Percentiles rank a stretch among this genome's conserved stretches.
phyloP scores from a whole-genome alignment of 2,797 vertebrate genomes.

The Serranus cabrilla region DNA sequence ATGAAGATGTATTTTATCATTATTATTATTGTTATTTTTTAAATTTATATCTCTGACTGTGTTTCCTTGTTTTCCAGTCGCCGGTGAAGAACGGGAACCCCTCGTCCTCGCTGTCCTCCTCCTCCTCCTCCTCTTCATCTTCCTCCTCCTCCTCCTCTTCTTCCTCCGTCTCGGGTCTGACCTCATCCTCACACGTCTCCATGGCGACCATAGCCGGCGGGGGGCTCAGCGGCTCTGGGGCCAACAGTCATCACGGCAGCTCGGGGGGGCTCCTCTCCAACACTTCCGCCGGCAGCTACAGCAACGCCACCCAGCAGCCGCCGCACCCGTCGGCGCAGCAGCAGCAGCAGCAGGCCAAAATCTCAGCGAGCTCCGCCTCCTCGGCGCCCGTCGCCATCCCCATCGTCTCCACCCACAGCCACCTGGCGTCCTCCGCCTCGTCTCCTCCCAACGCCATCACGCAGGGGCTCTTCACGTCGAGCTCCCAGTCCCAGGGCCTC shows the following conservation, averaged over 20 bases:
- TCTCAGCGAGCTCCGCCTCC: constrained; percentile 56
- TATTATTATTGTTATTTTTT: too few species aligned
- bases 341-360: constrained; percentile 79
- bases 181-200: constrained; percentile 81
- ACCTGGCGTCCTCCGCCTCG: constrained; percentile 61
- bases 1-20: too few species aligned
- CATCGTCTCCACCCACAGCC: constrained; percentile 66
- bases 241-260: constrained; percentile 70
- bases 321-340: constrained; percentile 64
- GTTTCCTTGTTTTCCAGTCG: constrained; percentile 81
- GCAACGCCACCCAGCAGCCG: constrained; percentile 85
- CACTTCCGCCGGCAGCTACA: constrained; percentile 83
- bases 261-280: constrained; percentile 77
- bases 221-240: constrained; percentile 58
- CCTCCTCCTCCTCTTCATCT: constrained; percentile 80
- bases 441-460: constrained; percentile 75
- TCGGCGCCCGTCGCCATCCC: constrained; percentile 49
- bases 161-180: constrained; percentile 80
- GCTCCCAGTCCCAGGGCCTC: constrained; percentile 56
- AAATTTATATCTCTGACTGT: too few species aligned
- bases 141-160: constrained; percentile 81
- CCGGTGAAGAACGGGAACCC: constrained; percentile 94
- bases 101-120: constrained; percentile 86
- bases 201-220: constrained; percentile 73
- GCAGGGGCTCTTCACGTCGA: constrained; percentile 71